Conservation (phyloP, 2,888 invertebrate species). For the Torymus aiolomorphi region DNA sequence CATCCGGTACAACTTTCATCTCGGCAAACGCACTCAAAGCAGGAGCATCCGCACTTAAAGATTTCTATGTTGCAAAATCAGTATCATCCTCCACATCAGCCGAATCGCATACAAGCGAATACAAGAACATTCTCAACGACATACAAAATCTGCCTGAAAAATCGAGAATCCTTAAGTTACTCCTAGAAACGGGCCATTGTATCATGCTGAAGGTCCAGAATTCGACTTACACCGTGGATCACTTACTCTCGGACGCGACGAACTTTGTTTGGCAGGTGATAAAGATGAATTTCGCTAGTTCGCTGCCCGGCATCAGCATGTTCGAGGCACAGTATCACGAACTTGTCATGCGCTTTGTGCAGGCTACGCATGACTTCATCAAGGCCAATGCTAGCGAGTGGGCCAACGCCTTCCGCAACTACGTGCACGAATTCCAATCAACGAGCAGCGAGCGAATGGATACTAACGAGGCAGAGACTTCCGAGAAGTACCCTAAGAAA, state of each 20-base stretch:
- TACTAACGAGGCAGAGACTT: too few relatives aligned
- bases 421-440: not conserved
- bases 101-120: not conserved
- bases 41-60: slow-evolving; percentile 5
- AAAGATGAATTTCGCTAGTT: slow-evolving; percentile 30
- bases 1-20: not conserved
- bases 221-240: slow-evolving; percentile 12
- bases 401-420: slow-evolving; percentile 28
- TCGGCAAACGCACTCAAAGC: slow-evolving; percentile 34
- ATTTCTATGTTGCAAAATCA: slow-evolving; percentile 37
- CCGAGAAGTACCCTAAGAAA: not conserved
- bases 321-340: slow-evolving; percentile 3
- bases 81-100: not conserved
- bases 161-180: slow-evolving; percentile 18
- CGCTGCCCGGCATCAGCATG: slow-evolving; percentile 6
- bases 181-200: slow-evolving; percentile 24
- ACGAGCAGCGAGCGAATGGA: too few relatives aligned
- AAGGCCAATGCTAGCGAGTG: slow-evolving; percentile 35
- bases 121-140: slow-evolving; percentile 28
- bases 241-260: slow-evolving; percentile 19
- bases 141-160: slow-evolving; percentile 28
- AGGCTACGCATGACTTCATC: slow-evolving; percentile 16
- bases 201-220: not conserved
- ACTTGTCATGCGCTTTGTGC: not conserved
- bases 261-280: slow-evolving; percentile 44